These are phyloP conservation scores for Electrophaes corylata DNA, from an alignment of 2,888 invertebrate genomes.

Conservation along the genomic window DNA sequence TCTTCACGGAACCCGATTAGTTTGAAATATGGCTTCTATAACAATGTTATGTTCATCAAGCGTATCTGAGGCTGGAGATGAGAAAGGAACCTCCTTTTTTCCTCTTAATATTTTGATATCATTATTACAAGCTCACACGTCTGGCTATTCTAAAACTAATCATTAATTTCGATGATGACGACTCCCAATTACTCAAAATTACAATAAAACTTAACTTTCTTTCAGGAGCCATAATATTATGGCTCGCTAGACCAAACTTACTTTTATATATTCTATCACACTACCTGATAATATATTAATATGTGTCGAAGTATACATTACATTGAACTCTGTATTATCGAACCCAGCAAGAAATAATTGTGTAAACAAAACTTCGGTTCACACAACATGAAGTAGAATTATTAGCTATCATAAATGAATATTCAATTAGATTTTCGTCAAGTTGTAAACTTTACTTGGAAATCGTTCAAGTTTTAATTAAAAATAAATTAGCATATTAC, in stretches of 20 bases:
- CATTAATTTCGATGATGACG: no score
- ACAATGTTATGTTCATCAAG: not conserved
- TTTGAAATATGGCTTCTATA: slow-evolving; percentile 9
- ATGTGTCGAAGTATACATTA: no score
- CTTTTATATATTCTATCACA: no score
- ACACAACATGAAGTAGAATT: slow-evolving; percentile 5
- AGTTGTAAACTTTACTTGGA: slow-evolving; percentile 27
- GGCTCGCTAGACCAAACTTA: no score
- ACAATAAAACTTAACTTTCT: no score
- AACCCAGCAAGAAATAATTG: not conserved
- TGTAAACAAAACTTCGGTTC: not conserved
- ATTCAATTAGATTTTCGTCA: slow-evolving; percentile 25
- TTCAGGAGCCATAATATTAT: no score
- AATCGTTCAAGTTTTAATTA: slow-evolving; percentile 34
- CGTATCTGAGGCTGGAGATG: not conserved
- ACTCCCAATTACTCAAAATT: no score
- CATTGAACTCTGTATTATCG: not conserved
- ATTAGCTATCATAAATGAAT: slow-evolving; percentile 22
- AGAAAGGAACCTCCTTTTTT: not conserved
- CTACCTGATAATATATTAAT: no score
- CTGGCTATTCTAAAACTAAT: no score
- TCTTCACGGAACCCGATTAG: not conserved
- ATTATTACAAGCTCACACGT: no score
- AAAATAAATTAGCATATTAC: slow-evolving; percentile 22
- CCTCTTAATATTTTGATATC: no score